Evolutionary conservation across 2,113 vertebrate species (phyloP).

Genomic region (Corvus hawaiiensis): DNA sequence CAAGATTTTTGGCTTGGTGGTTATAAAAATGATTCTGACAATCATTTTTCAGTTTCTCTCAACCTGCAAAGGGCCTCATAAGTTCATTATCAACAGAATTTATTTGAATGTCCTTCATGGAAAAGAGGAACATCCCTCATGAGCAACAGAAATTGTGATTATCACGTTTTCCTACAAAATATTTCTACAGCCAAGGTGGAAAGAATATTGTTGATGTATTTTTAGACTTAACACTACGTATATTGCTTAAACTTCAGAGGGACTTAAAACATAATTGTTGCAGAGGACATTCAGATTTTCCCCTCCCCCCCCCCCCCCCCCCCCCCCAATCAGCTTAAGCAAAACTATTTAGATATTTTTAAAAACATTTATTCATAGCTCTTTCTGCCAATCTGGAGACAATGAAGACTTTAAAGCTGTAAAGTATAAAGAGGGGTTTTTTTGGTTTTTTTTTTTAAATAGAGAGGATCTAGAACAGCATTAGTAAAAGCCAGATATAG

Average conservation of each 20-base stretch:
- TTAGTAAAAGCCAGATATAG: not conserved
- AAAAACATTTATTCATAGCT: not conserved
- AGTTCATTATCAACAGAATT: not conserved
- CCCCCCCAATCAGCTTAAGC: not conserved
- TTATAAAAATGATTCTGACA: not conserved
- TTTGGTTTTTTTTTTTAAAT: not conserved
- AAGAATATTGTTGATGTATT: slow-evolving; percentile 12
- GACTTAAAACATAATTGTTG: not conserved
- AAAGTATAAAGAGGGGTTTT: not conserved
- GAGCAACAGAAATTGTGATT: not conserved
- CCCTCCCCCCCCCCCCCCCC: no score
- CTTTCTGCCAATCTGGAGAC: not conserved
- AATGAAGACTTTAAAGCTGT: not conserved
- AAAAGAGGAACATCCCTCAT: not conserved
- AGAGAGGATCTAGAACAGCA: not conserved
- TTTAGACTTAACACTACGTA: not conserved
- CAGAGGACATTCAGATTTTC: not conserved
- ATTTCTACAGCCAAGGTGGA: not conserved
- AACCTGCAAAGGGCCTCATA: not conserved
- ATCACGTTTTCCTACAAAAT: not conserved
- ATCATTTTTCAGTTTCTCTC: not conserved
- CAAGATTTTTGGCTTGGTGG: not conserved
- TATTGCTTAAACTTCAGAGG: not conserved
- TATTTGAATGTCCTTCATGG: not conserved
- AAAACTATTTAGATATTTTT: not conserved